Conservation (phyloP, 2,888 invertebrate species). For the Auanema freiburgensis region DNA sequence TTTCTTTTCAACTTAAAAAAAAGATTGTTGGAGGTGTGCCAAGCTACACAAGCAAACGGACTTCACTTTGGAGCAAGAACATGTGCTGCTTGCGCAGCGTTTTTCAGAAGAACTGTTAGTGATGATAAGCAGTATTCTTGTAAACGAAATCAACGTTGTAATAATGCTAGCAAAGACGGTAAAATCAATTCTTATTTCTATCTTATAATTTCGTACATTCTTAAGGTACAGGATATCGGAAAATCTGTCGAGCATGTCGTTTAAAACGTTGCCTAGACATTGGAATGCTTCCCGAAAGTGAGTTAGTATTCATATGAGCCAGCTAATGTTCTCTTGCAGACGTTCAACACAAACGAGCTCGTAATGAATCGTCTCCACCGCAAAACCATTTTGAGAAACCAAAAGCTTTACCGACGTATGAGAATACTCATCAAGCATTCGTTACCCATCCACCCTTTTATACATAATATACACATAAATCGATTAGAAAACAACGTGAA, state of each 20-base stretch:
- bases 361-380: slow-evolving; percentile 12
- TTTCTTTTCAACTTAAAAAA: not conserved
- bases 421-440: too few species aligned
- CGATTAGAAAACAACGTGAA: too few species aligned
- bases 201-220: slow-evolving; percentile 11
- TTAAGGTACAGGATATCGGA: slow-evolving; percentile 60
- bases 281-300: slow-evolving; percentile 63
- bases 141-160: slow-evolving; percentile 57
- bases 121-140: slow-evolving; percentile 58
- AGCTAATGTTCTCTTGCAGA: slow-evolving; percentile 21
- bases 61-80: slow-evolving; percentile 62
- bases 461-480: too few species aligned
- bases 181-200: not conserved
- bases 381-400: too few species aligned
- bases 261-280: slow-evolving; percentile 58
- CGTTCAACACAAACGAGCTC: slow-evolving; percentile 58
- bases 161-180: slow-evolving; percentile 48
- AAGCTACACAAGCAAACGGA: slow-evolving; percentile 58
- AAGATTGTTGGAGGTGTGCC: slow-evolving; percentile 46
- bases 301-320: slow-evolving; percentile 16
- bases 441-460: too few species aligned
- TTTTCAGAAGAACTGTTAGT: slow-evolving; percentile 54
- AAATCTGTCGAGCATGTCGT: slow-evolving; percentile 58
- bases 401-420: too few species aligned
- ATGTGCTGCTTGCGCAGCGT: slow-evolving; percentile 62